Conservation (phyloP, 2,113 vertebrate species). For the Anser cygnoides region DNA sequence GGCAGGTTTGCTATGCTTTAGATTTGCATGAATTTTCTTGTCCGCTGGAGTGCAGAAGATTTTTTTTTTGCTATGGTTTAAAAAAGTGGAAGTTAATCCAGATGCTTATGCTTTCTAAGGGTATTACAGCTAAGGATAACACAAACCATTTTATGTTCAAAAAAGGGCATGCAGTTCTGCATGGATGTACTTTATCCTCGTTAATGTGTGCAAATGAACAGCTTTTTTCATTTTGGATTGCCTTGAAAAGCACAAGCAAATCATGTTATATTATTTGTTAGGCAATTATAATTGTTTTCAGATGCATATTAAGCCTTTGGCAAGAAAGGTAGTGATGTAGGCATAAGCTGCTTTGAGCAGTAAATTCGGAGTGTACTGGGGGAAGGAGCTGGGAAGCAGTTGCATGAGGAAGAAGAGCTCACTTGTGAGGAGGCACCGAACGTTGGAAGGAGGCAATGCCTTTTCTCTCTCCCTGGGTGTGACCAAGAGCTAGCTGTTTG, state of each 20-base stretch:
- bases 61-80: background rate
- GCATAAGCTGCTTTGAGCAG: background rate
- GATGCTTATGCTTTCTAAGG: background rate
- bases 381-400: background rate
- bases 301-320: conserved; percentile 25
- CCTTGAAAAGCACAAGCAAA: background rate
- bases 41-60: background rate
- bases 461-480: too few species aligned
- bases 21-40: background rate
- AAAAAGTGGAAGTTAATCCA: background rate
- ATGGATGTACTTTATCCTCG: background rate
- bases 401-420: background rate
- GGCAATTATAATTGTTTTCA: conserved; percentile 41
- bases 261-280: background rate
- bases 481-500: background rate
- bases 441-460: background rate
- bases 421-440: background rate
- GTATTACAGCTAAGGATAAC: background rate
- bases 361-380: background rate
- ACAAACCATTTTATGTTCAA: background rate
- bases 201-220: background rate
- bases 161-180: background rate
- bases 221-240: conserved; percentile 10
- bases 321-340: conserved; percentile 17
- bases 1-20: background rate